Evolutionary conservation across 2,113 vertebrate genomes (phyloP), one percentile per base, ranked within the genome.

Genomic region (Romanogobio albipinnatus): DNA sequence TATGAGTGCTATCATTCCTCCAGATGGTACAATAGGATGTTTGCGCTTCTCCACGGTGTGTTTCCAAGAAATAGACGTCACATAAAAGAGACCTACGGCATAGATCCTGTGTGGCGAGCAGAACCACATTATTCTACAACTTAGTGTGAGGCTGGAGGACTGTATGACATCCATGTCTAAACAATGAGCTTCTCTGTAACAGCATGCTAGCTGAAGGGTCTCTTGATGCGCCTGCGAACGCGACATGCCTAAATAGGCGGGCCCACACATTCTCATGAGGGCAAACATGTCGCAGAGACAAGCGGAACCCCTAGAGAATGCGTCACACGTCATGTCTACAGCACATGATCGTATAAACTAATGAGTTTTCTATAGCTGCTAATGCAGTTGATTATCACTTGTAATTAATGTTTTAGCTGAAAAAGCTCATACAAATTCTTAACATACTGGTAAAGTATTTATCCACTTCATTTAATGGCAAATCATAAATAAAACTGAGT

Each of bases 111-210:
- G 73, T 59, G 59, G 47, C 51, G 9, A 49, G 76, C 56, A 53
- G 86, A 82, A 29, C 1, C 56, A 56, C 77, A 70, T 81, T 82
- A 70, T 82, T 81, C 83, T 81, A 8, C 45, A 51, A 49, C 59
- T 77, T 73, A 74, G 58, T 71, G 74, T 76, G 74, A 76, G 74
- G 43, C 22, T 51, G 51, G 36, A 59, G 79, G 47, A 29, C 45
- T 73, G 64, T 45, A 36, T 47, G 76, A 81, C 70, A 11, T 49
- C 71, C 58, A 81, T 79, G 66, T 51, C 79, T 45, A 79, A 84
- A 85, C 79, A 85, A 83, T 80, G 71, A 22, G 78, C 14, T 66
- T 33, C 49, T 82, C 77, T 84, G 24, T 84, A 59, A 87, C 45
- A 81, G 77, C n/a, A 59, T 22, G 10, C 70, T 29, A 43, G 53